These are phyloP conservation scores for Drosophila anomalata DNA, from an alignment of 2,888 invertebrate genomes.

Conservation along the genomic window DNA sequence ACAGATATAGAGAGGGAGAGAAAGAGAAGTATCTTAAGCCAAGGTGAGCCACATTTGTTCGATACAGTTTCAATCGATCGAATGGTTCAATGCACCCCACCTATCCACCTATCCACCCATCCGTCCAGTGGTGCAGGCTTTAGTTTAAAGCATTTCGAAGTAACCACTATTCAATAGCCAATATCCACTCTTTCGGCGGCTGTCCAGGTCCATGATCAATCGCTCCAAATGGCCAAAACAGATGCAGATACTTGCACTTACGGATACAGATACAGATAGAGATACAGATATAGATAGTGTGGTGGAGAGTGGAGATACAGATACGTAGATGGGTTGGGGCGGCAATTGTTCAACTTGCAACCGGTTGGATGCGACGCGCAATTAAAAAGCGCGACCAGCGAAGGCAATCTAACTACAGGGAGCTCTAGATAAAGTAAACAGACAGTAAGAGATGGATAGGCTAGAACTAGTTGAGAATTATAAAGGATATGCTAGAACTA, in stretches of 20 bases:
- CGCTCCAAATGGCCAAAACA: conserved; percentile 41
- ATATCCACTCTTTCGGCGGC: conserved; percentile 37
- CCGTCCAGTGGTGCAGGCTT: neutral
- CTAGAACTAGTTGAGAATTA: too few relatives aligned
- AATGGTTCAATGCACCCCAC: conserved; percentile 52
- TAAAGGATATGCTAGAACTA: too few relatives aligned
- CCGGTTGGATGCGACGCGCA: conserved; percentile 53
- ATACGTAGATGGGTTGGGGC: conserved; percentile 24
- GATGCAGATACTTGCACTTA: conserved; percentile 40
- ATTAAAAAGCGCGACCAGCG: conserved; percentile 62
- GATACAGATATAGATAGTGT: conserved; percentile 3
- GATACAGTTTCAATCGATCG: conserved; percentile 7
- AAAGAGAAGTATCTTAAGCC: conserved; percentile 45
- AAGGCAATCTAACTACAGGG: conserved; percentile 28
- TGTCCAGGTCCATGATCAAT: conserved; percentile 44
- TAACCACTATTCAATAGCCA: conserved; percentile 7
- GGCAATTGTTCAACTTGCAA: conserved; percentile 46
- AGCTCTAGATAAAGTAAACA: neutral
- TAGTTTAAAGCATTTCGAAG: neutral
- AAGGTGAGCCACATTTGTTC: conserved; percentile 70
- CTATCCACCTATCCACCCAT: conserved; percentile 9
- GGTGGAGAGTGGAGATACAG: neutral
- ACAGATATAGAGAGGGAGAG: conserved; percentile 37
- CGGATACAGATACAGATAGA: conserved; percentile 31
- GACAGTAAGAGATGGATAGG: neutral